phyloP scores from a whole-genome alignment of 2,888 invertebrate species.

The Tinea semifulvella region DNA sequence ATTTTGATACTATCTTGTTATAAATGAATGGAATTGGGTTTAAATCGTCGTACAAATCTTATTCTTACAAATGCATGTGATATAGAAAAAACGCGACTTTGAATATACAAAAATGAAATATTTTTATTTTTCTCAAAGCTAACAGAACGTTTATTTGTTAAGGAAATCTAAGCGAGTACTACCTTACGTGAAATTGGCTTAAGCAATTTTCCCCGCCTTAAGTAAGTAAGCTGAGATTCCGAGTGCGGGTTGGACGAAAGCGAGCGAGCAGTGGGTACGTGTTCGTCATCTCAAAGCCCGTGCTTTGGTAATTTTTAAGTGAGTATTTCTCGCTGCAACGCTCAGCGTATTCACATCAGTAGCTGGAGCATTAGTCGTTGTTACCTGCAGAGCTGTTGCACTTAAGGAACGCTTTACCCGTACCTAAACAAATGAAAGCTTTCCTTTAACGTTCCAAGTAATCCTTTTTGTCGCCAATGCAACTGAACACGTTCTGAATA shows the following conservation, averaged over 20 bases:
- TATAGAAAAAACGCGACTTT: no score
- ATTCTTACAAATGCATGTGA: no score
- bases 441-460: neutral
- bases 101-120: no score
- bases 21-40: no score
- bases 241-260: constrained; percentile 25
- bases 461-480: neutral
- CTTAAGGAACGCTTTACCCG: constrained; percentile 55
- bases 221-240: constrained; percentile 31
- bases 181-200: constrained; percentile 52
- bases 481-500: constrained; percentile 11
- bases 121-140: no score
- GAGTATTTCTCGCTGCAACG: constrained; percentile 55
- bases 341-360: constrained; percentile 48
- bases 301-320: constrained; percentile 53
- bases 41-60: no score
- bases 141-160: constrained; percentile 2
- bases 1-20: no score
- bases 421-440: constrained; percentile 61
- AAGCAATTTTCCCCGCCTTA: constrained; percentile 37
- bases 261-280: constrained; percentile 53
- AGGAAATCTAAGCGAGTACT: constrained; percentile 23
- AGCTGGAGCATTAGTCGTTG: constrained; percentile 38
- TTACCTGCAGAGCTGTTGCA: no score
- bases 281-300: constrained; percentile 57